phyloP scores from a whole-genome alignment of 2,888 invertebrate species.

The Hirtodrosophila trivittata region DNA sequence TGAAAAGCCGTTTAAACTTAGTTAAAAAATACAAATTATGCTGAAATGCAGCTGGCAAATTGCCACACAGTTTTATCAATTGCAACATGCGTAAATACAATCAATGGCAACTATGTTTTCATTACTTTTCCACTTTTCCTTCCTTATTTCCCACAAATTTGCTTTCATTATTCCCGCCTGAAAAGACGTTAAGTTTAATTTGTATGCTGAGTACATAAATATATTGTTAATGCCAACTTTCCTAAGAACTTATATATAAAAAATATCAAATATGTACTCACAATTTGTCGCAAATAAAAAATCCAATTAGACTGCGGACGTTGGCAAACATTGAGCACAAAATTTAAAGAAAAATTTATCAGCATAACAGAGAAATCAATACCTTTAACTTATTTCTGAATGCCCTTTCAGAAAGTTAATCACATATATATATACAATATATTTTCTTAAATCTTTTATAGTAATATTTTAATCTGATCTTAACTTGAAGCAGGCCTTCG shows the following conservation, averaged over 20 bases:
- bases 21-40: constrained; percentile 65
- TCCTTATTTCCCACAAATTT: background rate
- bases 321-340: constrained; percentile 38
- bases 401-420: background rate
- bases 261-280: constrained; percentile 35
- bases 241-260: constrained; percentile 51
- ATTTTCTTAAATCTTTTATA: no score
- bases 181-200: constrained; percentile 26
- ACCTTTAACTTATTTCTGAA: background rate
- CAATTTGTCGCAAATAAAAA: constrained; percentile 45
- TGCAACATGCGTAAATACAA: constrained; percentile 36
- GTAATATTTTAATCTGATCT: no score
- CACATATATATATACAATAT: no score
- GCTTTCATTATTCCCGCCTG: background rate
- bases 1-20: constrained; percentile 76
- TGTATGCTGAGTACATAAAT: background rate
- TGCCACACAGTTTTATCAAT: constrained; percentile 39
- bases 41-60: constrained; percentile 41
- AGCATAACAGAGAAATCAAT: no score
- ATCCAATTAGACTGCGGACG: constrained; percentile 43
- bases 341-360: background rate
- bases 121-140: no score
- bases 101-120: constrained; percentile 33
- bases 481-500: no score
- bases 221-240: no score